Evolutionary conservation across 2,797 vertebrate genomes (phyloP).

Genomic region (Vireo griseus): DNA sequence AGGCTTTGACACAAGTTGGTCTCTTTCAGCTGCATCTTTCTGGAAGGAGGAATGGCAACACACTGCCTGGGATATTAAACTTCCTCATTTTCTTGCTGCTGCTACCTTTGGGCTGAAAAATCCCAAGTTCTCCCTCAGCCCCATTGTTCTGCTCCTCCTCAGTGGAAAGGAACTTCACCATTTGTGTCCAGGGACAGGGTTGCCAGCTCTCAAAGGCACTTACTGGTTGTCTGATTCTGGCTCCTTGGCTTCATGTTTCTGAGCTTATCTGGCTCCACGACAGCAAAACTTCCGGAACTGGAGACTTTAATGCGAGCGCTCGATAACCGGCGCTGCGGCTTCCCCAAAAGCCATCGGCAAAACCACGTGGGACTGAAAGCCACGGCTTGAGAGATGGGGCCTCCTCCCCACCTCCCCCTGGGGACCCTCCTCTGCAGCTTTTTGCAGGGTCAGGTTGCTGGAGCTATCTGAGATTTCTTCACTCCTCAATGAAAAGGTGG

Average conservation of each 20-base stretch:
- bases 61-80: not conserved
- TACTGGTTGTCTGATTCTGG: not conserved
- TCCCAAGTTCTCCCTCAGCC: not conserved
- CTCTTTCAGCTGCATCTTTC: not conserved
- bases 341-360: not conserved
- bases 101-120: not conserved
- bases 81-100: not conserved
- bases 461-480: not conserved
- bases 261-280: not conserved
- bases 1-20: not conserved
- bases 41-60: not conserved
- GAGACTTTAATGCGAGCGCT: not conserved
- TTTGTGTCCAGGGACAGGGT: not conserved
- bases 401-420: not conserved
- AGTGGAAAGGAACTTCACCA: not conserved
- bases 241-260: not conserved
- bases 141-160: not conserved
- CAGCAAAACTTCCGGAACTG: not conserved
- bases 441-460: not conserved
- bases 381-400: not conserved
- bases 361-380: not conserved
- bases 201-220: not conserved
- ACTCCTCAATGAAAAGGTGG: not conserved
- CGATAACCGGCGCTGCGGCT: accelerated
- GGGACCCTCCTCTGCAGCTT: accelerated